Evolutionary conservation across 2,113 vertebrate genomes (phyloP), one percentile per base, ranked within the genome.

Genomic region (Motacilla tschutschensis): DNA sequence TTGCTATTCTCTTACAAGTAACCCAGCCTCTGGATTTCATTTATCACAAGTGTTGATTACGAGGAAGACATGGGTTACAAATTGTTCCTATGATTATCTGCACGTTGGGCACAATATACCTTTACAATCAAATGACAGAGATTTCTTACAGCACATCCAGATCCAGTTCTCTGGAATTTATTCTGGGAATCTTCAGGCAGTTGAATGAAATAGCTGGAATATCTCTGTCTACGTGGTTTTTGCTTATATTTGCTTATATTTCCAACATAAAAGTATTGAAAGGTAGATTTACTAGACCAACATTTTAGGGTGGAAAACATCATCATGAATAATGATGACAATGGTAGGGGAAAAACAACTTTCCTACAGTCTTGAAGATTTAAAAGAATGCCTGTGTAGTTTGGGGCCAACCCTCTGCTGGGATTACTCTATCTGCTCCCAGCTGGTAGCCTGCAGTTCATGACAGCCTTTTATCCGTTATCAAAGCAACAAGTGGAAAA

Each of bases 401-500:
- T 60, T 46, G 87, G 77, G 86, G 87, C 54, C 81, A 83, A 66
- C 36, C 47, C 84, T 95, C 92, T 95, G 94, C 73, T n/a, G 85
- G 86, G 96, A 95, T 93, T 94, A 95, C 96, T 97, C 95, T 93
- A 93, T 97, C 96, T 96, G 93, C 92, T 96, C 95, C 93, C 73
- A 95, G 95, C 94, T 95, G 97, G 96, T 96, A 97, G 94, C 95
- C 92, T 92, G 87, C 88, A 90, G 90, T 95, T 96, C 96, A 89
- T 94, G 96, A 97, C 96, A 96, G 96, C 95, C 97, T 98, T 98
- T 98, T 96, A 98, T 97, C 97, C 88, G n/a, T 93, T 96, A 98
- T 97, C 97, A 98, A 98, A 98, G 97, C 98, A 98, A 98, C 98
- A 99, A 98, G 98, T 98, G 96, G 96, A 98, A 97, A 96, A 98